Percentiles rank a stretch among this genome's conserved stretches.
Evolutionary conservation across 2,888 invertebrate genomes (phyloP).

Genomic region (Portevinia maculata): DNA sequence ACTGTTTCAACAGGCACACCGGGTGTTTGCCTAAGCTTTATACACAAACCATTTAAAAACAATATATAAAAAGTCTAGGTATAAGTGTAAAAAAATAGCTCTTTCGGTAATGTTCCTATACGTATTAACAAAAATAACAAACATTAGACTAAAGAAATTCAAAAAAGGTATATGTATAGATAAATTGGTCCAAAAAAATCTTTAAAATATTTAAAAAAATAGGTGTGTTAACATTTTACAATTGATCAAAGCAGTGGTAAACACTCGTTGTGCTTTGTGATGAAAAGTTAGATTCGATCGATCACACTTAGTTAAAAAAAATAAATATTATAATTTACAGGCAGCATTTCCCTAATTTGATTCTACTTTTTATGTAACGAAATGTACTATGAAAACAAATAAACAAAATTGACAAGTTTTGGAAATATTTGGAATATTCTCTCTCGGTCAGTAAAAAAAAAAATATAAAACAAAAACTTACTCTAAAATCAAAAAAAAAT

Average conservation of each 20-base stretch:
- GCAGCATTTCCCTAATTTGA: constrained; percentile 79
- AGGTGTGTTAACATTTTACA: constrained; percentile 38
- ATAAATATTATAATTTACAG: constrained; percentile 80
- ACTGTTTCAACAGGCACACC: constrained; percentile 50
- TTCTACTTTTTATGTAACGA: constrained; percentile 49
- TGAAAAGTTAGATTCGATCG: constrained; percentile 44
- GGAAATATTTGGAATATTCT: constrained; percentile 82
- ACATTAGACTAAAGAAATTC: constrained; percentile 72
- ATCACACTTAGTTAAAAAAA: constrained; percentile 23
- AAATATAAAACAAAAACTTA: constrained; percentile 74
- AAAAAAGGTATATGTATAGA: constrained; percentile 58
- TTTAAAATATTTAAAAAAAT: background rate
- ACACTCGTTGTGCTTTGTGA: constrained; percentile 59
- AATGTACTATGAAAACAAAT: constrained; percentile 69
- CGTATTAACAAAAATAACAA: constrained; percentile 77
- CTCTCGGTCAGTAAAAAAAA: constrained; percentile 81
- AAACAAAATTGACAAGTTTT: constrained; percentile 78
- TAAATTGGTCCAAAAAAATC: constrained; percentile 44
- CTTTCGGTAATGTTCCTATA: constrained; percentile 83
- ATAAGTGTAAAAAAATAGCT: constrained; percentile 80
- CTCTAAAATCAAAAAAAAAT: constrained; percentile 76
- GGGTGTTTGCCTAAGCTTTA: constrained; percentile 51
- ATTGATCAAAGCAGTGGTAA: constrained; percentile 46
- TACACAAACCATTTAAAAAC: constrained; percentile 59
- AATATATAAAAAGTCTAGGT: constrained; percentile 77